Percentiles rank a stretch among this genome's conserved stretches.
Evolutionary conservation across 1,140 invertebrate genomes (phyloP).

Genomic region (Nomia melanderi): DNA sequence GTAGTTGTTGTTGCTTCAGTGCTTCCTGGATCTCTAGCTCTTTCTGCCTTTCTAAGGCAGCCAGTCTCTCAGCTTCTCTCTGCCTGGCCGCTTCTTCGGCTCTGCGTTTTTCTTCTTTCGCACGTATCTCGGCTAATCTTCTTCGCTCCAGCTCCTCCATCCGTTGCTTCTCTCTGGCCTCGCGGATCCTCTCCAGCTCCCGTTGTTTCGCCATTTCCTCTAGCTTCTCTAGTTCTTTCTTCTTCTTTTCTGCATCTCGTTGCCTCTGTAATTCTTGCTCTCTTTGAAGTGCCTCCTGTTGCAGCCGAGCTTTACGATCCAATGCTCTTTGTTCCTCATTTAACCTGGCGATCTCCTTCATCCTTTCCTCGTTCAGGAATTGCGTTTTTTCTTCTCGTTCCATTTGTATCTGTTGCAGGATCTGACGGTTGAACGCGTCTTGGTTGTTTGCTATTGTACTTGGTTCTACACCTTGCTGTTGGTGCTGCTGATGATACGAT

Average conservation of each 20-base stretch:
- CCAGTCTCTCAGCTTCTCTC: slow-evolving; percentile 44
- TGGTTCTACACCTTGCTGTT: slow-evolving; percentile 55
- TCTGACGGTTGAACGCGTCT: slow-evolving; percentile 76
- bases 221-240: slow-evolving; percentile 72
- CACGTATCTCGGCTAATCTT: slow-evolving; percentile 61
- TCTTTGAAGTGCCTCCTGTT: slow-evolving; percentile 66
- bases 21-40: slow-evolving; percentile 33
- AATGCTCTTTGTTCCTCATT: slow-evolving; percentile 72
- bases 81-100: slow-evolving; percentile 51
- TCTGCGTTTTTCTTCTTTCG: slow-evolving; percentile 65
- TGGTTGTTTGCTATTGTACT: slow-evolving; percentile 55
- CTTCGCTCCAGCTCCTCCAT: slow-evolving; percentile 67
- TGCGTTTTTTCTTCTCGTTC: slow-evolving; percentile 75
- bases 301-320: slow-evolving; percentile 72
- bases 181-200: slow-evolving; percentile 73
- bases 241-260: slow-evolving; percentile 72
- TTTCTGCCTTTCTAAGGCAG: slow-evolving; percentile 39
- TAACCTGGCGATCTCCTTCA: slow-evolving; percentile 72
- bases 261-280: slow-evolving; percentile 74
- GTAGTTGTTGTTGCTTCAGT: slow-evolving; percentile 24
- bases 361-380: slow-evolving; percentile 68
- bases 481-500: slow-evolving; percentile 73
- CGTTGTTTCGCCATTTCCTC: slow-evolving; percentile 72
- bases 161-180: slow-evolving; percentile 70
- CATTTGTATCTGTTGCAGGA: slow-evolving; percentile 78